Percentiles rank a stretch among this genome's conserved stretches.
phyloP scores from a whole-genome alignment of 2,888 invertebrate genomes.

The Leucophora obtusa region DNA sequence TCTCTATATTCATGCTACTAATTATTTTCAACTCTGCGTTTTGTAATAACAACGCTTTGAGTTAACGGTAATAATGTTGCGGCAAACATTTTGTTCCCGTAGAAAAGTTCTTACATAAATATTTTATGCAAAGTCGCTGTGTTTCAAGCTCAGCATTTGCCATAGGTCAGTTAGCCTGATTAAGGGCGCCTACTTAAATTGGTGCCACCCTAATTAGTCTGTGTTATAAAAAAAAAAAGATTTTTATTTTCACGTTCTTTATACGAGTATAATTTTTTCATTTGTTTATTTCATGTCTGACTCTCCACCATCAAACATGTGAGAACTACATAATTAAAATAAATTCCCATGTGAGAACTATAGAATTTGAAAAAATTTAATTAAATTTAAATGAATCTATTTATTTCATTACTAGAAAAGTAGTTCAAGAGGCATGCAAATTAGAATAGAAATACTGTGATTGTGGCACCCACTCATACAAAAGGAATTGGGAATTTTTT shows the following conservation, averaged over 20 bases:
- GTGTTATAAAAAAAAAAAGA: neutral
- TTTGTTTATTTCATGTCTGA: neutral
- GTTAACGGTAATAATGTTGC: no score
- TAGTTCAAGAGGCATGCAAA: constrained; percentile 12
- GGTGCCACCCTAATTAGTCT: neutral
- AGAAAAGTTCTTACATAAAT: no score
- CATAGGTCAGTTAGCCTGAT: no score
- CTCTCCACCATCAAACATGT: neutral
- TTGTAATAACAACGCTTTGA: no score
- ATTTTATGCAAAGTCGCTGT: no score
- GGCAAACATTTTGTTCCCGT: no score
- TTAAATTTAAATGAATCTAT: constrained; percentile 15
- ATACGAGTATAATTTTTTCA: neutral
- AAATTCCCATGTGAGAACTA: neutral
- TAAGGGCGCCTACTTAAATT: neutral
- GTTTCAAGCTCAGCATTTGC: no score
- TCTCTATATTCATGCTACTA: no score
- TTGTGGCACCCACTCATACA: neutral
- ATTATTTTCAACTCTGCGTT: no score
- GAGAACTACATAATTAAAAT: neutral
- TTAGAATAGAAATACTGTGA: neutral
- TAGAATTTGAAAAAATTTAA: neutral
- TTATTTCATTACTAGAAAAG: neutral
- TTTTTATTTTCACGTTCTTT: neutral
- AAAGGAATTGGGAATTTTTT: constrained; percentile 7